These are phyloP conservation scores for Cyclopterus lumpus DNA, from an alignment of 2,797 vertebrate species.

Conservation along the genomic window DNA sequence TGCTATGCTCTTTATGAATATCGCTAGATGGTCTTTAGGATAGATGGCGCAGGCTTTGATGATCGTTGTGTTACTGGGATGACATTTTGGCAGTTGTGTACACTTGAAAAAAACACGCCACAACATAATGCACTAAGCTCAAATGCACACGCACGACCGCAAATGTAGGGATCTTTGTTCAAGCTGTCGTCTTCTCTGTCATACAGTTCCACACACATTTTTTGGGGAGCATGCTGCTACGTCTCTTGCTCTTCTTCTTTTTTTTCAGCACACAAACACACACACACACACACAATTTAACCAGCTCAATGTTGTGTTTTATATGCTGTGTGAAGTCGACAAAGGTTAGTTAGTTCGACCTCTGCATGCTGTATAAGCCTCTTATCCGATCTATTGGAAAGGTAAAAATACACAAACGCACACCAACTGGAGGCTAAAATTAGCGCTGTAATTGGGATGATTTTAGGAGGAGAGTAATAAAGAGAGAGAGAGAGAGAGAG, in stretches of 20 bases:
- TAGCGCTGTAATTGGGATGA: constrained; percentile 77
- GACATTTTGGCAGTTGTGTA: constrained; percentile 80
- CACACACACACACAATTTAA: constrained; percentile 39
- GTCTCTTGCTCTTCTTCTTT: constrained; percentile 46
- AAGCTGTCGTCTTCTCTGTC: constrained; percentile 70
- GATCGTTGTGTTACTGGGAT: constrained; percentile 72
- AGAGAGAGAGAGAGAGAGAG: constrained; percentile 54
- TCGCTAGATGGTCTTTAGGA: constrained; percentile 82
- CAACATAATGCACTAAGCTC: constrained; percentile 70
- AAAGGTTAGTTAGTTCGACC: constrained; percentile 69
- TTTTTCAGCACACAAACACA: not conserved
- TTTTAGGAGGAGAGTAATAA: constrained; percentile 69
- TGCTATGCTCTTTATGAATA: constrained; percentile 85
- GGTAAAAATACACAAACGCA: constrained; percentile 70
- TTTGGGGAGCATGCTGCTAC: constrained; percentile 46
- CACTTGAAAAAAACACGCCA: constrained; percentile 45
- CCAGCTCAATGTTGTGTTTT: constrained; percentile 38
- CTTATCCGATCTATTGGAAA: constrained; percentile 70
- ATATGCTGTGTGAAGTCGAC: constrained; percentile 50
- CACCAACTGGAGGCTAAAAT: constrained; percentile 75
- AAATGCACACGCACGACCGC: constrained; percentile 51
- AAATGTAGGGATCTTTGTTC: constrained; percentile 70
- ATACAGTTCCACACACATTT: constrained; percentile 29
- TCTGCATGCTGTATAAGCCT: constrained; percentile 63
- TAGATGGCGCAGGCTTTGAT: constrained; percentile 77